Evolutionary conservation across 2,797 vertebrate genomes (phyloP).

Genomic region (Neoniphon sammara): DNA sequence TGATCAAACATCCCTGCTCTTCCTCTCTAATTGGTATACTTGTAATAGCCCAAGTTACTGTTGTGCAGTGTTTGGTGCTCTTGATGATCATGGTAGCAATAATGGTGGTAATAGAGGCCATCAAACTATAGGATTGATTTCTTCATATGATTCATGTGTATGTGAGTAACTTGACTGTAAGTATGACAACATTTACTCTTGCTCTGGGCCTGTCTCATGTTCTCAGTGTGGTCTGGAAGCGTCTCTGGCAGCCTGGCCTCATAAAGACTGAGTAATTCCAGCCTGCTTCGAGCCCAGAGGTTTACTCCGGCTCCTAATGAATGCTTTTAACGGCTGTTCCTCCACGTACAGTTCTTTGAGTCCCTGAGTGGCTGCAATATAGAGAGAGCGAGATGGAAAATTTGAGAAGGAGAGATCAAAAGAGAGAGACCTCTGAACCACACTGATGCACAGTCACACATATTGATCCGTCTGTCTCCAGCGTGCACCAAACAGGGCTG

Average conservation of each 20-base stretch:
- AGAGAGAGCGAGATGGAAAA: not conserved
- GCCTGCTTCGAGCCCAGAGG: constrained; percentile 35
- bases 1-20: too few relatives aligned
- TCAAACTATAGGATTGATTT: constrained; percentile 1
- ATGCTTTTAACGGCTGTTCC: constrained; percentile 50
- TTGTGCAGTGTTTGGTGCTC: not conserved
- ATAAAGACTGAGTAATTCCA: constrained; percentile 55
- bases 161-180: constrained; percentile 7
- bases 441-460: not conserved
- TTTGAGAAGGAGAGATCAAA: constrained; percentile 30
- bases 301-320: constrained; percentile 60
- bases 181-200: constrained; percentile 12
- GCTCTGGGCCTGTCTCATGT: constrained; percentile 16
- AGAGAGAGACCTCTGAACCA: constrained; percentile 21
- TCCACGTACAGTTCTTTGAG: not conserved
- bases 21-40: too few relatives aligned
- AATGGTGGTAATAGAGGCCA: not conserved
- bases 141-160: constrained; percentile 18
- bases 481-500: not conserved
- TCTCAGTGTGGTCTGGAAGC: constrained; percentile 39
- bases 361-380: not conserved
- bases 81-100: not conserved
- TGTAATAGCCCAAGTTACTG: not conserved
- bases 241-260: constrained; percentile 28
- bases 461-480: constrained; percentile 18